phyloP scores from a whole-genome alignment of 2,113 vertebrate genomes.

The Nothoprocta pentlandii region DNA sequence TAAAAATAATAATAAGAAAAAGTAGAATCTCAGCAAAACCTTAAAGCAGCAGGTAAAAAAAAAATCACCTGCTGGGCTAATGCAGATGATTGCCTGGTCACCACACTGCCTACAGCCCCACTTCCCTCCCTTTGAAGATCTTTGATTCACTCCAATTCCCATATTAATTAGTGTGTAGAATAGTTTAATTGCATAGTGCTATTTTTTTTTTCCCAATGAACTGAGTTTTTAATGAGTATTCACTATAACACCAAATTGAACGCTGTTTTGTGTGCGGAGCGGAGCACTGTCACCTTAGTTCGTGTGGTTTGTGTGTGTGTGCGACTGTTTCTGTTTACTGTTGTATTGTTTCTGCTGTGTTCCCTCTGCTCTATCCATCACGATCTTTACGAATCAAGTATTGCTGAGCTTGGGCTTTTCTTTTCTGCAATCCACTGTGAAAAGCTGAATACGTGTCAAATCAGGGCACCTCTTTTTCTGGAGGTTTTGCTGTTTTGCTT shows the following conservation, averaged over 20 bases:
- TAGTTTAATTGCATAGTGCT: constrained; percentile 17
- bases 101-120: background rate
- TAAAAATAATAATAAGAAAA: background rate
- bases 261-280: background rate
- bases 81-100: background rate
- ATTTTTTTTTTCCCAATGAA: background rate
- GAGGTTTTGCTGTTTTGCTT: constrained; percentile 25
- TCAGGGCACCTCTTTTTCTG: background rate
- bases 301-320: background rate
- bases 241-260: constrained; percentile 16
- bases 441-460: constrained; percentile 21
- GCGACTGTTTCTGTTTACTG: no score
- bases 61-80: background rate
- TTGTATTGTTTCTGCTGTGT: background rate
- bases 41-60: background rate
- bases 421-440: background rate
- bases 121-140: background rate
- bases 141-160: constrained; percentile 39
- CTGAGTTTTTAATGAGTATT: constrained; percentile 34
- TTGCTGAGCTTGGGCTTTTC: background rate
- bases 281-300: background rate
- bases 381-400: background rate
- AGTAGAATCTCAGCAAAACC: background rate
- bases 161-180: constrained; percentile 56
- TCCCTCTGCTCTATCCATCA: background rate